These are phyloP conservation scores for Agrenia bidenticulata DNA, from an alignment of 2,888 invertebrate species.

Conservation along the genomic window DNA sequence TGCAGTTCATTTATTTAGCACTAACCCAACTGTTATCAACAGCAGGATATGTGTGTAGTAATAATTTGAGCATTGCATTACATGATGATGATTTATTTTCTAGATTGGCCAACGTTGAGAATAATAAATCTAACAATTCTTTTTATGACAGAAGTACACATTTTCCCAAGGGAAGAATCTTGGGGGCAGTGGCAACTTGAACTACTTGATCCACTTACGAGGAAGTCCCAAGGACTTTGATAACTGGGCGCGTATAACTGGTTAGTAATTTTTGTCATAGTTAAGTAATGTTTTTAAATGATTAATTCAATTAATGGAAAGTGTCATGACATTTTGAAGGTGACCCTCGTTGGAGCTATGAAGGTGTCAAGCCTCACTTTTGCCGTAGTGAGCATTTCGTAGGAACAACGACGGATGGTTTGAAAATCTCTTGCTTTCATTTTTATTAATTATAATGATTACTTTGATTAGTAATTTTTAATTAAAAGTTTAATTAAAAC, in stretches of 20 bases:
- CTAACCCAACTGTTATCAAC: too few species aligned
- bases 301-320: too few species aligned
- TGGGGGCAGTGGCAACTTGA: slow-evolving; percentile 37
- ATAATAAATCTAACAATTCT: neutral
- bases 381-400: slow-evolving; percentile 31
- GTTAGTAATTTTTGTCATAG: too few species aligned
- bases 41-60: too few species aligned
- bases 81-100: too few species aligned
- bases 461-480: neutral
- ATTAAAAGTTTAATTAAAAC: too few species aligned
- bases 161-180: slow-evolving; percentile 39
- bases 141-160: slow-evolving; percentile 29
- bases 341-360: slow-evolving; percentile 31
- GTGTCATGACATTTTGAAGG: too few species aligned
- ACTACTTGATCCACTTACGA: slow-evolving; percentile 35
- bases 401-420: slow-evolving; percentile 32
- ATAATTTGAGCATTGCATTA: too few species aligned
- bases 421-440: neutral
- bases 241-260: slow-evolving; percentile 36
- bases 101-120: neutral
- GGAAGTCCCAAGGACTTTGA: slow-evolving; percentile 35
- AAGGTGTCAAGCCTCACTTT: slow-evolving; percentile 32
- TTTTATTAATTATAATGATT: neutral
- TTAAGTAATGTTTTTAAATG: neutral
- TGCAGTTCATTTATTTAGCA: too few species aligned